Evolutionary conservation across 2,797 vertebrate genomes (phyloP).

Genomic region (Trachops cirrhosus): DNA sequence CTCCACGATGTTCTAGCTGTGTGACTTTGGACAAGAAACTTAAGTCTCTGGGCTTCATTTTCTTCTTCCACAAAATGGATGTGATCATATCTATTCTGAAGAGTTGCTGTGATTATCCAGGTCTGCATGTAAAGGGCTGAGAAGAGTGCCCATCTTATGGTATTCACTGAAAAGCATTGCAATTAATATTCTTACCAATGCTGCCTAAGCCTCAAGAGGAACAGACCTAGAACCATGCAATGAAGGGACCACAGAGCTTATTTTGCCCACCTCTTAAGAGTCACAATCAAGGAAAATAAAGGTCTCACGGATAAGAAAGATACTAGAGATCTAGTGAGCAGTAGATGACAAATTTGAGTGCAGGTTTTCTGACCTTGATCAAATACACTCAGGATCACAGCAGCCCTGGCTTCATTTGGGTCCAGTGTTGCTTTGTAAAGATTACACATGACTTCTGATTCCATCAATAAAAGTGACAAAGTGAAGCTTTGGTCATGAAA

Average conservation of each 20-base stretch:
- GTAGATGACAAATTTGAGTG: neutral
- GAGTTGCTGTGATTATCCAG: neutral
- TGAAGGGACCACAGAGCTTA: neutral
- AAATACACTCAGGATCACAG: too few relatives aligned
- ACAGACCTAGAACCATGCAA: neutral
- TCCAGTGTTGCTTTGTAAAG: neutral
- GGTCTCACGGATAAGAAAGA: neutral
- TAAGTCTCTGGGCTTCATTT: neutral
- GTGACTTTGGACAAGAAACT: neutral
- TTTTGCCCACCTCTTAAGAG: neutral
- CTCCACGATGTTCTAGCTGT: neutral
- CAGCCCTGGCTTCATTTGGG: neutral
- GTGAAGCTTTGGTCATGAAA: neutral
- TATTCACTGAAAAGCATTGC: neutral
- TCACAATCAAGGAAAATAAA: neutral
- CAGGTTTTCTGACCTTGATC: neutral
- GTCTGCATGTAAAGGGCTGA: neutral
- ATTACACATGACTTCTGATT: neutral
- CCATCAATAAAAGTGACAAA: neutral
- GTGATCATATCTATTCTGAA: neutral
- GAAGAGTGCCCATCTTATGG: neutral
- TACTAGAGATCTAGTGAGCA: neutral
- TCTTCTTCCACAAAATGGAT: neutral
- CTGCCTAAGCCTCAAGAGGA: neutral
- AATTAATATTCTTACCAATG: neutral